Base-by-base conservation (phyloP, 2,888 invertebrate genomes). In the Dugesia japonica region DNA sequence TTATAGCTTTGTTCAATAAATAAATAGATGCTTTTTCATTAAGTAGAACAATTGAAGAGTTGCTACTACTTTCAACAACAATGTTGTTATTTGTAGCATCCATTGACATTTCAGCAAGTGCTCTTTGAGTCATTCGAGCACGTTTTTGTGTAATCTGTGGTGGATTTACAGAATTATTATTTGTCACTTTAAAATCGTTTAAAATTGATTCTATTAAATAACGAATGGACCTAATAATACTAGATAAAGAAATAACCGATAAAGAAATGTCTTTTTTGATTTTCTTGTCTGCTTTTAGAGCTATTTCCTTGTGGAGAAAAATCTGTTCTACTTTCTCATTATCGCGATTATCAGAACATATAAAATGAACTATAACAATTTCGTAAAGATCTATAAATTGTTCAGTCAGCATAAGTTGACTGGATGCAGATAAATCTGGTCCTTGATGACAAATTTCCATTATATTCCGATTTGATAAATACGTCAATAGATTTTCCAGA, bases 381-480 rank as follows among this genome's bases (percentile, higher is more conserved):
- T 56, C 56, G n/a, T 56, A 56, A n/a, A 56, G 56, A 56, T 56
- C 56, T 4, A 56, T 56, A 56, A 56, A 56, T 56, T 56, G 56
- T n/a, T 56, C 56, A n/a, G 17, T 56, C 9, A 56, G 17, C 20
- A 56, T 4, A 1, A 9, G 56, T 4, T 56, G 56, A 56, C 17
- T 56, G 4, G 56, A 56, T 9, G 56, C 23, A n/a, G 56, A 13
- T 9, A 56, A 9, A 13, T 56, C 56, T 4, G 56, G 4, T 56
- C 23, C 20, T 13, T 13, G 56, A 9, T 20, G 23, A 20, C n/a
- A n/a, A n/a, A 56, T 56, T 4, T 13, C n/a, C 56, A 56, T 13
- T 1, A 56, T 56, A 56, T 56, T n/a, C 4, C 17, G 56, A 4
- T 7, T 4, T 4, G 56, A 56, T 23, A 56, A n/a, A 23, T 56